Conservation (phyloP, 1,140 invertebrate species). For the Brachystomella parvula region DNA sequence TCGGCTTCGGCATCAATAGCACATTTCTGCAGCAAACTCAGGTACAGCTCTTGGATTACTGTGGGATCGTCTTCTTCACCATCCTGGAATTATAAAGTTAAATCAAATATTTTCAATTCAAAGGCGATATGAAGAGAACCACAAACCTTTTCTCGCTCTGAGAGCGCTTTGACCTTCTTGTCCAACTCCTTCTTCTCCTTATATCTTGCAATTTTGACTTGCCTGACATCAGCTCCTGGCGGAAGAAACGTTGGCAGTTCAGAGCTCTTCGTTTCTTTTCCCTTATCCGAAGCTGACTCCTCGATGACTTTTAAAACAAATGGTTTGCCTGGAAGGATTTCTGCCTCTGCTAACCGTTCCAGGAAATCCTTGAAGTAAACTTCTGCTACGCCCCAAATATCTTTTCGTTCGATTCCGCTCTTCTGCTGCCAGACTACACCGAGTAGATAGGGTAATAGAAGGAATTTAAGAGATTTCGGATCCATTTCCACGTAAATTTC, state of each 20-base stretch:
- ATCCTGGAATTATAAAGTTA: constrained; percentile 40
- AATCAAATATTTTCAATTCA: background rate
- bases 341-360: constrained; percentile 67
- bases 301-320: constrained; percentile 51
- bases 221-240: constrained; percentile 45
- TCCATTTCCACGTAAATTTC: constrained; percentile 78
- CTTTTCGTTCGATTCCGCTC: constrained; percentile 53
- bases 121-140: too few relatives aligned
- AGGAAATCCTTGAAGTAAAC: constrained; percentile 80
- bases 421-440: constrained; percentile 64
- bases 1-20: constrained; percentile 69
- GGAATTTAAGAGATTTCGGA: constrained; percentile 73
- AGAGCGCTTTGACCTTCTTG: constrained; percentile 56
- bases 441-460: constrained; percentile 72
- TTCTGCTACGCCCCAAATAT: constrained; percentile 63
- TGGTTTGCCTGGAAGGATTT: constrained; percentile 46
- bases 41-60: constrained; percentile 69
- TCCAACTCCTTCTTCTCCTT: constrained; percentile 71
- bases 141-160: constrained; percentile 43
- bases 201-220: constrained; percentile 69
- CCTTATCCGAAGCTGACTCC: constrained; percentile 28
- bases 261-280: constrained; percentile 18
- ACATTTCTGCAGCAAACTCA: constrained; percentile 67
- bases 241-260: background rate
- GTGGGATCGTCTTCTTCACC: constrained; percentile 64